Conservation (phyloP, 2,113 vertebrate species). For the Trogon melanurus region DNA sequence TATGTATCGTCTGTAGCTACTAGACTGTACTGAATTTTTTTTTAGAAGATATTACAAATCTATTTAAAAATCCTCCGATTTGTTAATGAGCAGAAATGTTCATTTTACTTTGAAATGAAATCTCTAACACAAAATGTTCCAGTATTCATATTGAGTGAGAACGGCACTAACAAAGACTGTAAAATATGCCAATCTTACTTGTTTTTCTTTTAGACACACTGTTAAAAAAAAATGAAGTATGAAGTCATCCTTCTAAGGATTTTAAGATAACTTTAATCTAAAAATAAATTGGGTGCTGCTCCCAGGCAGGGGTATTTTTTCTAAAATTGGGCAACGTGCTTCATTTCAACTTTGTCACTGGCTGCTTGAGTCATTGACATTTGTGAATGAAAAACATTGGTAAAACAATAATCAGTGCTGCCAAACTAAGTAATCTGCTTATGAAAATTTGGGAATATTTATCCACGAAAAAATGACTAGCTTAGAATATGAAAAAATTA, state of each 20-base stretch:
- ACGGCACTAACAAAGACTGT: not conserved
- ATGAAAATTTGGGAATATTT: not conserved
- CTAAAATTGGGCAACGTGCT: not conserved
- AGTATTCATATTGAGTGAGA: not conserved
- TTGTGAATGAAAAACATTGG: not conserved
- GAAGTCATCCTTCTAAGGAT: not conserved
- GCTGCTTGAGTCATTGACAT: not conserved
- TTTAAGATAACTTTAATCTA: not conserved
- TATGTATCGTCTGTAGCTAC: not conserved
- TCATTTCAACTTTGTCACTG: not conserved
- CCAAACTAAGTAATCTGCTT: not conserved
- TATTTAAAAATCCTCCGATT: not conserved
- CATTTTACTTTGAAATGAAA: constrained; percentile 11
- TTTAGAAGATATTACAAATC: not conserved
- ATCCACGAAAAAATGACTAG: not conserved
- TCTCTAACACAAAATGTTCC: not conserved
- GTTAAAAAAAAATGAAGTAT: not conserved
- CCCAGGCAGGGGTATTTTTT: not conserved
- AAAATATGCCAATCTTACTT: not conserved
- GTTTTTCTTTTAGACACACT: not conserved
- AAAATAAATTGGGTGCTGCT: not conserved
- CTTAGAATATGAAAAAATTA: not conserved
- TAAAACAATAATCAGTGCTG: not conserved
- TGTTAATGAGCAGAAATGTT: not conserved
- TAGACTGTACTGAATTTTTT: not conserved